Evolutionary conservation across 2,797 vertebrate genomes (phyloP).

Genomic region (Ctenosaura bakeri): DNA sequence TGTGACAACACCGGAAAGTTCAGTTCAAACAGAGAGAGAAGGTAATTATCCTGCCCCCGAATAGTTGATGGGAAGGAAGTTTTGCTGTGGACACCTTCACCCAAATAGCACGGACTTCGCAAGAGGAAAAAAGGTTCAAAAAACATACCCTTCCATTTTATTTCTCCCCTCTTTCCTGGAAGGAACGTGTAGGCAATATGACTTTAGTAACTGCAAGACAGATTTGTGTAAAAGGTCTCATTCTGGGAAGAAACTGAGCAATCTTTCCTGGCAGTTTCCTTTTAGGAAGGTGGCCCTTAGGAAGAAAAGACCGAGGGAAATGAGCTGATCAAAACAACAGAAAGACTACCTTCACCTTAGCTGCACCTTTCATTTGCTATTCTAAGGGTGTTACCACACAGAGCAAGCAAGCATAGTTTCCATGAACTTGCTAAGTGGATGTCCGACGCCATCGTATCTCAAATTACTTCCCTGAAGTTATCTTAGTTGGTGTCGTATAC

Average conservation of each 20-base stretch:
- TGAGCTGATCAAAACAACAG: conserved; percentile 30
- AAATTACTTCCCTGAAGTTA: conserved; percentile 68
- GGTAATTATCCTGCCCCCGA: background rate
- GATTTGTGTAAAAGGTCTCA: background rate
- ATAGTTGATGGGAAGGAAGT: background rate
- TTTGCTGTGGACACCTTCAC: background rate
- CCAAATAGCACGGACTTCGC: background rate
- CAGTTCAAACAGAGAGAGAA: too few relatives aligned
- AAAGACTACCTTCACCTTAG: conserved; percentile 2
- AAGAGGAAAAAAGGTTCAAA: background rate
- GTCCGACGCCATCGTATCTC: conserved; percentile 69
- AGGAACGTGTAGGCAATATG: background rate
- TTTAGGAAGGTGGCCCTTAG: background rate
- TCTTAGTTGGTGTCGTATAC: conserved; percentile 66
- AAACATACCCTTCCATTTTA: background rate
- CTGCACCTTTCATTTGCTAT: conserved; percentile 60
- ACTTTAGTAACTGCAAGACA: background rate
- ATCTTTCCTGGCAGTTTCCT: background rate
- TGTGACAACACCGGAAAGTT: background rate
- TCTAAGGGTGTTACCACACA: conserved; percentile 47
- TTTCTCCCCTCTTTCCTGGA: background rate
- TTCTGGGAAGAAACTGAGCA: conserved; percentile 10
- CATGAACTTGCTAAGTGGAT: conserved; percentile 66
- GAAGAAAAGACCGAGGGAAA: conserved; percentile 19
- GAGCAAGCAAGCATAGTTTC: conserved; percentile 66